Conservation (phyloP, 2,888 invertebrate species). For the Cylindroiulus punctatus region DNA sequence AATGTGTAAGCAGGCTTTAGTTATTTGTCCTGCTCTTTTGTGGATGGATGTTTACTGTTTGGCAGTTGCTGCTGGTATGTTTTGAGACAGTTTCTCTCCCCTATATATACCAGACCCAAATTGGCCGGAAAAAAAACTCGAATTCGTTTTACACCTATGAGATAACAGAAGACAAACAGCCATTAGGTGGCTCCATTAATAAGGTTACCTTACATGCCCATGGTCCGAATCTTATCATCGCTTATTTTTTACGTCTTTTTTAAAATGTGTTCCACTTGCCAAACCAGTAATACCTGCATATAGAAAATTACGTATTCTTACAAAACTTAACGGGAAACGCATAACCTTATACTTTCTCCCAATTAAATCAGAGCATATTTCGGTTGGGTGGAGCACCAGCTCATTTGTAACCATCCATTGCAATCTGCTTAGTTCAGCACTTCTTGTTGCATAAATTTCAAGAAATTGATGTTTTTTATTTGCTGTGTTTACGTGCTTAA, state of each 20-base stretch:
- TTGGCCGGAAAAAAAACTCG: conserved; percentile 35
- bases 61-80: conserved; percentile 39
- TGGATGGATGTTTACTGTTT: conserved; percentile 16
- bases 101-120: conserved; percentile 45
- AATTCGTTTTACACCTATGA: conserved; percentile 42
- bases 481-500: background rate
- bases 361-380: conserved; percentile 38
- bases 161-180: conserved; percentile 44
- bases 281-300: conserved; percentile 47
- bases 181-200: conserved; percentile 47
- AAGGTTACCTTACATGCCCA: conserved; percentile 51
- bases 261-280: conserved; percentile 48
- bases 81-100: conserved; percentile 48
- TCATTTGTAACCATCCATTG: conserved; percentile 23
- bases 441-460: background rate
- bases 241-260: background rate
- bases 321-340: conserved; percentile 34
- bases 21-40: conserved; percentile 1
- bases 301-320: conserved; percentile 43
- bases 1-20: conserved; percentile 39
- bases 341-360: conserved; percentile 42
- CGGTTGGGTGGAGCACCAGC: conserved; percentile 5
- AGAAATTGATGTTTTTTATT: background rate
- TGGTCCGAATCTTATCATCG: conserved; percentile 50
- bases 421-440: background rate